A percentile compares a stretch with the other conserved stretches of the same genome.
phyloP scores from a whole-genome alignment of 1,140 invertebrate genomes.

The Bombus ignitus region DNA sequence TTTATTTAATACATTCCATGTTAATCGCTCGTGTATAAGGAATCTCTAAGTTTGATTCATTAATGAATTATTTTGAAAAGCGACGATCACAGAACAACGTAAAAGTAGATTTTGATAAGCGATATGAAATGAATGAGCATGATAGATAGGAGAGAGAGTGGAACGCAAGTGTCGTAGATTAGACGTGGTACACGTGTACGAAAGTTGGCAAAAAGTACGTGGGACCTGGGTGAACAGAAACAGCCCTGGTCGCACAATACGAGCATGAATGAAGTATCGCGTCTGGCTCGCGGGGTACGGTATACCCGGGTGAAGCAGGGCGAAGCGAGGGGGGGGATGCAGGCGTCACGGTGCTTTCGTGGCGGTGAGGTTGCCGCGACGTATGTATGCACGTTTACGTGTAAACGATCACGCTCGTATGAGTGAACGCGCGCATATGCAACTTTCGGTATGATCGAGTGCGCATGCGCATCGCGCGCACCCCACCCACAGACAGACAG shows the following conservation, averaged over 20 bases:
- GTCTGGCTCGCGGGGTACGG: constrained; percentile 72
- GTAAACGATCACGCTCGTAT: not conserved
- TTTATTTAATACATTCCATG: not conserved
- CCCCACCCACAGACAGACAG: constrained; percentile 63
- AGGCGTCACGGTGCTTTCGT: constrained; percentile 63
- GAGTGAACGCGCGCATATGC: constrained; percentile 35
- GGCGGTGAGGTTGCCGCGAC: constrained; percentile 59
- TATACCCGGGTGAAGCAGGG: constrained; percentile 51
- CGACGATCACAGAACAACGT: not conserved
- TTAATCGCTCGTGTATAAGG: not conserved
- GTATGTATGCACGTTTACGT: constrained; percentile 56
- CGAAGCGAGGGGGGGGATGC: constrained; percentile 39
- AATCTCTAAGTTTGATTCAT: not conserved
- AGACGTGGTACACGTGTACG: not conserved
- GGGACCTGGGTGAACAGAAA: constrained; percentile 24
- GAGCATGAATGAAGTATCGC: constrained; percentile 85
- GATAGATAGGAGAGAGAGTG: not conserved
- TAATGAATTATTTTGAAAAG: not conserved
- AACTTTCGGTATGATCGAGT: constrained; percentile 27
- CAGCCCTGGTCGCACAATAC: constrained; percentile 82
- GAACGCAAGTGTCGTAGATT: too few relatives aligned
- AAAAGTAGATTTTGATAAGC: too few relatives aligned
- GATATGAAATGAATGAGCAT: not conserved
- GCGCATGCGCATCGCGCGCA: constrained; percentile 53
- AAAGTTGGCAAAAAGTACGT: constrained; percentile 5